phyloP scores from a whole-genome alignment of 2,888 invertebrate genomes.

The Tetheella fluctuosa region DNA sequence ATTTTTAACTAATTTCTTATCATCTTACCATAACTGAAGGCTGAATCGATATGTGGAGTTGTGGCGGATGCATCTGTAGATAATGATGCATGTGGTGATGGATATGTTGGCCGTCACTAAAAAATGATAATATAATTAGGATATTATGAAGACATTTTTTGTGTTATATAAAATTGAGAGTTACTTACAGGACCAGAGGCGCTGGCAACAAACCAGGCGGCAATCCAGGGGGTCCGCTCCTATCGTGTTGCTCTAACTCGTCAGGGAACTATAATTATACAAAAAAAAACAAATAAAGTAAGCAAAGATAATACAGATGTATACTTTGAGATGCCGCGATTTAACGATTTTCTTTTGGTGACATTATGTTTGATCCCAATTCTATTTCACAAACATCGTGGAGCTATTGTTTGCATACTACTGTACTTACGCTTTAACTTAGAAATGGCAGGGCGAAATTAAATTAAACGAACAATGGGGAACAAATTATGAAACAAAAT shows the following conservation, averaged over 20 bases:
- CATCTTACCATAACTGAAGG: conserved; percentile 69
- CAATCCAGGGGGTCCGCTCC: conserved; percentile 34
- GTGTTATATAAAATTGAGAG: conserved; percentile 5
- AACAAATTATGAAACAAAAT: too few relatives aligned
- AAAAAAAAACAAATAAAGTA: conserved; percentile 12
- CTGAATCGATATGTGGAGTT: conserved; percentile 85
- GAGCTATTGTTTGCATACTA: too few relatives aligned
- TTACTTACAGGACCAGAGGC: conserved; percentile 62
- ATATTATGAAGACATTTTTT: background rate
- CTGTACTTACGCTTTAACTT: too few relatives aligned
- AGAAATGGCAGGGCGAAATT: too few relatives aligned
- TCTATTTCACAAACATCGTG: too few relatives aligned
- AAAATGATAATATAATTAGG: conserved; percentile 12
- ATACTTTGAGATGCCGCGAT: too few relatives aligned
- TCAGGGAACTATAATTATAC: conserved; percentile 61
- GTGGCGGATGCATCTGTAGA: conserved; percentile 79
- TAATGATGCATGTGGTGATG: conserved; percentile 92
- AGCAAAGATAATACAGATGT: background rate
- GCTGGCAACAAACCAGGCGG: conserved; percentile 34
- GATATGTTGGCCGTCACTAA: conserved; percentile 85
- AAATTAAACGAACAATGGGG: too few relatives aligned
- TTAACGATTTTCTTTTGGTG: too few relatives aligned
- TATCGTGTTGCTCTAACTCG: conserved; percentile 62
- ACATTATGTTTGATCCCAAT: too few relatives aligned
- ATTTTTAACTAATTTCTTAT: conserved; percentile 50